Conservation (phyloP, 2,888 invertebrate species). For the Cepaea hortensis region DNA sequence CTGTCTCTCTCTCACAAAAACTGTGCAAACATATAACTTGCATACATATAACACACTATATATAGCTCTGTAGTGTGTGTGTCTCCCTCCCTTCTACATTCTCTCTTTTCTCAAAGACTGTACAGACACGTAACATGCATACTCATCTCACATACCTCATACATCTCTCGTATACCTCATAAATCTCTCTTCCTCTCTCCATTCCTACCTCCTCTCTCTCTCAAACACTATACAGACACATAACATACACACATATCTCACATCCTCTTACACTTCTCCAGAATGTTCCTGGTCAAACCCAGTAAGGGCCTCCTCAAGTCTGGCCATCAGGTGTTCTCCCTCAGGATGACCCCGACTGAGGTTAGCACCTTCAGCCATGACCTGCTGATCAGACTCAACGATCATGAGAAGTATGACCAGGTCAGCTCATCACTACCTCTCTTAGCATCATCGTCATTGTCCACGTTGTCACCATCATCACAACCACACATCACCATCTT, state of each 20-base stretch:
- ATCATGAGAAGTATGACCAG: conserved; percentile 71
- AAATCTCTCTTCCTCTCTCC: neutral
- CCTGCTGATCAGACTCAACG: conserved; percentile 68
- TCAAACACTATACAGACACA: neutral
- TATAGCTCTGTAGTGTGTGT: neutral
- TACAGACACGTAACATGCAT: too few species aligned
- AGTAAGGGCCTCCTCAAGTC: conserved; percentile 68
- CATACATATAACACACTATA: neutral
- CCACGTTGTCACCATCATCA: neutral
- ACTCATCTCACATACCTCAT: neutral
- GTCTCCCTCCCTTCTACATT: too few species aligned
- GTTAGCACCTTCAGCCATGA: conserved; percentile 69
- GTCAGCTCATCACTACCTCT: conserved; percentile 53
- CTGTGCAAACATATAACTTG: neutral
- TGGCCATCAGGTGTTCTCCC: conserved; percentile 70
- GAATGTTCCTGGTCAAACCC: conserved; percentile 72
- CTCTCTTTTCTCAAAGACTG: too few species aligned
- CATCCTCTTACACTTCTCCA: conserved; percentile 51
- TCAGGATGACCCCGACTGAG: conserved; percentile 67
- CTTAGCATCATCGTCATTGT: neutral
- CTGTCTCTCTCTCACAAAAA: neutral
- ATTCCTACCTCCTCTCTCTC: neutral
- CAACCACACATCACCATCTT: too few species aligned
- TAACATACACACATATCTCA: neutral
- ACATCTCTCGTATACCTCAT: neutral